Conservation (phyloP, 2,113 vertebrate genomes). For the Rhegmatorhina hoffmannsi region DNA sequence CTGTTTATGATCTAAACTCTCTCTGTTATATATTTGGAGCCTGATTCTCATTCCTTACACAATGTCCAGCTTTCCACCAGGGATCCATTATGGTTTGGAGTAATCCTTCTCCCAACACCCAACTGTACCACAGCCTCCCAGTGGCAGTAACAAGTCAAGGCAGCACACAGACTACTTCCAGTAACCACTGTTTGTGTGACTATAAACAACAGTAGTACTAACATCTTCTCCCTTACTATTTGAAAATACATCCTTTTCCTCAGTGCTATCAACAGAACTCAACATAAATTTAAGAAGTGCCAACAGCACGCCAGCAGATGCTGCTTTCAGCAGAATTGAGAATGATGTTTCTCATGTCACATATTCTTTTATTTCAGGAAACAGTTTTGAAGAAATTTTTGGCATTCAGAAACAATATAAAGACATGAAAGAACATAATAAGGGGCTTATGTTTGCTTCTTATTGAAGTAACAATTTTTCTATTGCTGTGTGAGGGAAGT, state of each 20-base stretch:
- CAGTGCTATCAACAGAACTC: background rate
- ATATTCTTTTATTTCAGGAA: background rate
- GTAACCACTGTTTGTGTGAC: background rate
- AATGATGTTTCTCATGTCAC: background rate
- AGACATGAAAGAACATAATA: background rate
- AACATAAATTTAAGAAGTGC: background rate
- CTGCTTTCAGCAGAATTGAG: background rate
- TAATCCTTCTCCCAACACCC: conserved; percentile 19
- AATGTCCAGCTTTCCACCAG: background rate
- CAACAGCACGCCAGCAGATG: background rate
- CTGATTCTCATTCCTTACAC: background rate
- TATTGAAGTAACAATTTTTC: background rate
- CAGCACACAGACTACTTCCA: background rate
- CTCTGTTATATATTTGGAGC: background rate
- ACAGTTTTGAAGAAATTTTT: conserved; percentile 12
- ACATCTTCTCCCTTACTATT: background rate
- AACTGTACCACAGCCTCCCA: conserved; percentile 31
- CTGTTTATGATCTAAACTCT: background rate
- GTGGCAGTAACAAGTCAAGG: background rate
- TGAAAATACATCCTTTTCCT: background rate
- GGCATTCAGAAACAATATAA: background rate
- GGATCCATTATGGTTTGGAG: conserved; percentile 43
- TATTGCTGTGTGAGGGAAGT: background rate
- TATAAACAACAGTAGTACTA: background rate
- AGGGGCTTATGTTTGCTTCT: background rate